Evolutionary conservation across 1,140 invertebrate species (phyloP), one percentile per base, ranked within the genome.

Genomic region (Hestina assimilis): DNA sequence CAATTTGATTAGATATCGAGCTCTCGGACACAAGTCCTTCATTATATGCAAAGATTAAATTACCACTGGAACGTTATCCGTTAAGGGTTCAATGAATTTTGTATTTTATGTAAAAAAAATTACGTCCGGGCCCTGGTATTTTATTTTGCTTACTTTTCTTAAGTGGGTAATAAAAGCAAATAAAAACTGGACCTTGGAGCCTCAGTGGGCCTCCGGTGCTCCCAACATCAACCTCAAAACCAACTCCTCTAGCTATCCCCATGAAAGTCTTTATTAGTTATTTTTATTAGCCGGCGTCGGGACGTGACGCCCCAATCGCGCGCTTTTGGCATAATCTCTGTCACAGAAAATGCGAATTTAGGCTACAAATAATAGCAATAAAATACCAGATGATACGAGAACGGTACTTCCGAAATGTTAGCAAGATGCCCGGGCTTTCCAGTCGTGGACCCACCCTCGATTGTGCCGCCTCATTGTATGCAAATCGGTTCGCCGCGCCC

Each of bases 371-470:
- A 59, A 53, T 75, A 75, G 65, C 56, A 61, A 70, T 66, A 67
- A 75, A 76, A 73, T 65, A 69, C 66, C 59, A 62, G 71, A 75
- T 67, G 64, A 51, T 67, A 70, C 61, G 53, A 68, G 60, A 79
- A 79, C 72, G 75, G 75, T 72, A 81, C 75, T 78, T 78, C 77
- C 73, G 72, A 81, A 80, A 75, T 75, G 78, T 78, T 79, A 72
- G 60, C 50, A 58, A 72, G 69, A 68, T 61, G 63, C 65, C 54
- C 31, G 54, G 42, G 60, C 59, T 74, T 72, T 72, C 67, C 56
- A 69, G 57, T 60, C 62, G 46, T 11, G 60, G 59, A 66, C 69
- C 68, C 69, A 71, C 78, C 78, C 75, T 77, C 68, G 65, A 69
- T 73, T 73, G 73, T 70, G 28, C 42, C 51, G 56, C 54, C 53